phyloP scores from a whole-genome alignment of 2,888 invertebrate genomes.

The Microchrysa polita region DNA sequence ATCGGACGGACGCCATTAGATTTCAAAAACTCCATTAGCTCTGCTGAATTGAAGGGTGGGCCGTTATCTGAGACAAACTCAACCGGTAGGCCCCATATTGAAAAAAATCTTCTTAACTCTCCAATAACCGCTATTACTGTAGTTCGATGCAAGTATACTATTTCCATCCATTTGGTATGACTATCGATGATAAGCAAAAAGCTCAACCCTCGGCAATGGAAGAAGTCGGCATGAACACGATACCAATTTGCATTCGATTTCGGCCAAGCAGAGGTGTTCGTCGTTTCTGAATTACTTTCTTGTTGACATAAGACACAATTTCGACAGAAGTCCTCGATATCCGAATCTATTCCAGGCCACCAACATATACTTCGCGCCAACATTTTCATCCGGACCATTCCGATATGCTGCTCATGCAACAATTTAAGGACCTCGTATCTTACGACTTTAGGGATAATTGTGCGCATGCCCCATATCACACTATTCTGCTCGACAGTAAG shows the following conservation, averaged over 20 bases:
- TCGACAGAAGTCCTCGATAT: not conserved
- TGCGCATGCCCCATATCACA: not conserved
- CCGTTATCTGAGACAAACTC: not conserved
- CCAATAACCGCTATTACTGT: too few species aligned
- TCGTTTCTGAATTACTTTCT: not conserved
- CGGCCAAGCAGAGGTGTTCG: too few species aligned
- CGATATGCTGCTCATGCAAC: not conserved
- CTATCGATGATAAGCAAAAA: not conserved
- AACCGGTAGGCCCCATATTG: not conserved
- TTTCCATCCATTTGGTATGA: too few species aligned
- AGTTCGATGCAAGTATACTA: too few species aligned
- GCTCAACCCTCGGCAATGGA: not conserved
- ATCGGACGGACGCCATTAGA: not conserved
- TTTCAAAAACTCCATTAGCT: not conserved
- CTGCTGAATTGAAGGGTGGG: not conserved
- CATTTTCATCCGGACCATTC: too few species aligned
- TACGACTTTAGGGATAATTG: not conserved
- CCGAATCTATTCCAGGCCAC: not conserved
- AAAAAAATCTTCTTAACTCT: not conserved
- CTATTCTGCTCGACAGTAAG: not conserved
- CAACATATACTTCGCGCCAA: not conserved
- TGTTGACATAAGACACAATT: not conserved
- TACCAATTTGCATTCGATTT: slow-evolving; percentile 12
- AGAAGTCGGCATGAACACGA: not conserved
- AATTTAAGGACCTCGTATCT: not conserved